These are phyloP conservation scores for Crocidura indochinensis DNA, from an alignment of 2,797 vertebrate species.

Conservation along the genomic window DNA sequence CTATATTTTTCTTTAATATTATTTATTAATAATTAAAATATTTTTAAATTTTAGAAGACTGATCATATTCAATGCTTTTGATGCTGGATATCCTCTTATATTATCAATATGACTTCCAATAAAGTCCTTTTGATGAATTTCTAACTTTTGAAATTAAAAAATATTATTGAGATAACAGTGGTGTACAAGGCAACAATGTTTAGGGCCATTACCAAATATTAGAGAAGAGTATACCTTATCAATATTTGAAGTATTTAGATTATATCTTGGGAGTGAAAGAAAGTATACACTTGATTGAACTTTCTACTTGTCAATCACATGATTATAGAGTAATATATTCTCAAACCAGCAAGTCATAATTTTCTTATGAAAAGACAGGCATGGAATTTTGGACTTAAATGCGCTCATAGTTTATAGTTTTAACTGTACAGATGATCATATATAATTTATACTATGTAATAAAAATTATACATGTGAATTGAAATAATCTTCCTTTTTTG, in stretches of 20 bases:
- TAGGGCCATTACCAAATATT: slow-evolving; percentile 12
- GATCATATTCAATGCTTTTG: slow-evolving; percentile 50
- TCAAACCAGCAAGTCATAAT: slow-evolving; percentile 8
- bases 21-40: no score
- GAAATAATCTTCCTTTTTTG: slow-evolving; percentile 16
- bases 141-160: no score
- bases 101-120: slow-evolving; percentile 32
- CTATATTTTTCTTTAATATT: no score
- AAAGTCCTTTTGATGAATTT: slow-evolving; percentile 32
- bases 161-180: no score
- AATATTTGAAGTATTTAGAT: slow-evolving; percentile 47
- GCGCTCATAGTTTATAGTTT: neutral
- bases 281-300: slow-evolving; percentile 31
- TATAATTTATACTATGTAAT: no score
- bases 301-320: slow-evolving; percentile 39
- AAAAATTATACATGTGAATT: neutral
- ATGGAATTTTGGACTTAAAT: slow-evolving; percentile 1
- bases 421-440: no score
- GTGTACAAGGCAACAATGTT: no score
- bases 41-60: slow-evolving; percentile 33
- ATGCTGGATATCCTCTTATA: neutral
- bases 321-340: neutral
- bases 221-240: slow-evolving; percentile 21
- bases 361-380: neutral
- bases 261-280: slow-evolving; percentile 19